Percentiles rank a stretch among this genome's conserved stretches.
phyloP scores from a whole-genome alignment of 2,113 vertebrate species.

The Chauna torquata region DNA sequence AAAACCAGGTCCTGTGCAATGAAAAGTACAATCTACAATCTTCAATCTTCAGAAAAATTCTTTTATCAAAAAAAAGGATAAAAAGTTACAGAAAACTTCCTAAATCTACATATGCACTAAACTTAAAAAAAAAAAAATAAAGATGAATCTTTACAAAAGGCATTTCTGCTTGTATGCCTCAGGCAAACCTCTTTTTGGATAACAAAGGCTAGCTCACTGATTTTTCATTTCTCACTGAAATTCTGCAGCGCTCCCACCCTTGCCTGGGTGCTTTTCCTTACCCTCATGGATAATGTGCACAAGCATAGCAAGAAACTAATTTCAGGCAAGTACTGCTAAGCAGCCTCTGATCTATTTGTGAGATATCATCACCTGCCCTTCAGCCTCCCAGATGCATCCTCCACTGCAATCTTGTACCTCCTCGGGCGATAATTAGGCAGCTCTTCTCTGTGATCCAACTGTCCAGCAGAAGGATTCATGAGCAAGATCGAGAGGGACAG shows the following conservation, averaged over 20 bases:
- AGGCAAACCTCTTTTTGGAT: background rate
- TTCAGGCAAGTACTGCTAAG: background rate
- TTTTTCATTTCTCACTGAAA: background rate
- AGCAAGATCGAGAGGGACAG: background rate
- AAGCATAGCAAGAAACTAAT: background rate
- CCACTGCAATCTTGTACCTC: background rate
- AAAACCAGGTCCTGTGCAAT: background rate
- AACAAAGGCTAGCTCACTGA: background rate
- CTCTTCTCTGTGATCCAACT: background rate
- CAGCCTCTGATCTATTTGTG: background rate
- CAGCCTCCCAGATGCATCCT: background rate
- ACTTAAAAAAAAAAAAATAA: too few species aligned
- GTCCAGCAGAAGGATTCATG: background rate
- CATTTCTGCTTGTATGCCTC: background rate
- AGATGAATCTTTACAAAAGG: background rate
- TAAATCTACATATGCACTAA: background rate
- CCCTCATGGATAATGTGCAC: accelerated
- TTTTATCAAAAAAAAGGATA: too few species aligned
- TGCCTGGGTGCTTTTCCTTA: accelerated
- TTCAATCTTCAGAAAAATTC: background rate
- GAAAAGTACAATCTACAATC: background rate
- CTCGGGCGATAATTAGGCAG: background rate
- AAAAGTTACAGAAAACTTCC: background rate
- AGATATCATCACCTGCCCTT: background rate
- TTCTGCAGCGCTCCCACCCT: background rate